These are phyloP conservation scores for Ostrea denselamellosa DNA, from an alignment of 1,140 invertebrate genomes.

Conservation along the genomic window DNA sequence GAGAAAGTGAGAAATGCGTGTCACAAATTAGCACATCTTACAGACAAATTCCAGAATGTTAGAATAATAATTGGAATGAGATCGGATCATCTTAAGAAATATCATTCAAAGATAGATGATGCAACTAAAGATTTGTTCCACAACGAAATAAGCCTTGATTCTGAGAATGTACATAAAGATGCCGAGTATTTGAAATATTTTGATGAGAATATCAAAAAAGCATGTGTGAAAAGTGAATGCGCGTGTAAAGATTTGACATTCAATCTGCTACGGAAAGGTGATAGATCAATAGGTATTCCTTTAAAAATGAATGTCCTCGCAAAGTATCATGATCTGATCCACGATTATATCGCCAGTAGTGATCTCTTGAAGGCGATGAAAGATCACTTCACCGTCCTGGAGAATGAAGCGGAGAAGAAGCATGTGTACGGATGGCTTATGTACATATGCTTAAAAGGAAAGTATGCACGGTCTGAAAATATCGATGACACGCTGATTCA, in stretches of 20 bases:
- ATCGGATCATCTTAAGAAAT: background rate
- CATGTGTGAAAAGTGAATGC: background rate
- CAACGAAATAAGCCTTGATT: background rate
- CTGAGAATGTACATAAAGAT: background rate
- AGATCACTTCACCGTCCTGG: background rate
- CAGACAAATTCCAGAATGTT: background rate
- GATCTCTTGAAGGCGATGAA: background rate
- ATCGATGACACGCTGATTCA: background rate
- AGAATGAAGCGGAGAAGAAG: background rate
- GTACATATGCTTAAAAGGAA: slow-evolving; percentile 11
- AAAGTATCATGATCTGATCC: background rate
- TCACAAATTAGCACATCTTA: background rate
- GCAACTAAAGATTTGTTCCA: background rate
- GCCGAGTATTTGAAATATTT: background rate
- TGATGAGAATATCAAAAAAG: background rate
- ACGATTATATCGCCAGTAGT: background rate
- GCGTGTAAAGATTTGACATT: background rate
- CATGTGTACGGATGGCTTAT: background rate
- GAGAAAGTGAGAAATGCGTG: background rate
- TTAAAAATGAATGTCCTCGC: background rate
- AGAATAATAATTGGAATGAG: slow-evolving; percentile 18
- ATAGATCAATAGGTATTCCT: background rate
- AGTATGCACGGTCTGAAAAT: background rate
- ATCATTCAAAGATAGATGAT: background rate
- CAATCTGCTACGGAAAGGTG: background rate